Evolutionary conservation across 2,797 vertebrate genomes (phyloP).

Genomic region (Myotis planiceps): DNA sequence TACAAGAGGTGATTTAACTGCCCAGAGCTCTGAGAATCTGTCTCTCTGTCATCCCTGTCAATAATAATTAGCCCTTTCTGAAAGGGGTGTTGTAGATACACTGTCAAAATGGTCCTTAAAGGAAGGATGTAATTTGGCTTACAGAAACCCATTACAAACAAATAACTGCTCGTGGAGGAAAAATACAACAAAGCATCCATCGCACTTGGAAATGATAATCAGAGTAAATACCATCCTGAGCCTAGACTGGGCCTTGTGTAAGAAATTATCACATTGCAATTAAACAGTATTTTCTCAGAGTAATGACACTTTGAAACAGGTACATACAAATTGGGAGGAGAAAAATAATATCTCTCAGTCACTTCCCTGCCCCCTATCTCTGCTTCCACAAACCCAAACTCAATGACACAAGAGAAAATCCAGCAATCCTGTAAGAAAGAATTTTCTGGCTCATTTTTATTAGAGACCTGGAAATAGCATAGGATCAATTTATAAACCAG

Average conservation of each 20-base stretch:
- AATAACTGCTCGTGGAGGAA: slow-evolving; percentile 55
- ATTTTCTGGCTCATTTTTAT: slow-evolving; percentile 61
- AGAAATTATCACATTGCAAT: slow-evolving; percentile 56
- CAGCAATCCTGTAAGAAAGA: neutral
- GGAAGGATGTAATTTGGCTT: slow-evolving; percentile 70
- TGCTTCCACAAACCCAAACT: neutral
- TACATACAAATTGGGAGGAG: slow-evolving; percentile 48
- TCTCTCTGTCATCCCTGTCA: slow-evolving; percentile 59
- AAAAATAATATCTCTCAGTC: neutral
- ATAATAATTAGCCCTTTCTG: slow-evolving; percentile 77
- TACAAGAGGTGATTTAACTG: slow-evolving; percentile 49
- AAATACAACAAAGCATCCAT: slow-evolving; percentile 53
- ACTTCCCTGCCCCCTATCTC: neutral
- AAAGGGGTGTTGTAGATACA: slow-evolving; percentile 60
- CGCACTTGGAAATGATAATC: slow-evolving; percentile 49
- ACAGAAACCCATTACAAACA: slow-evolving; percentile 71
- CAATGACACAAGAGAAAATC: neutral
- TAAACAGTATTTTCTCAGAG: slow-evolving; percentile 55
- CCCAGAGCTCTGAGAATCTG: neutral
- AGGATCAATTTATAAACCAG: slow-evolving; percentile 71
- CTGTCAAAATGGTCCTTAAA: slow-evolving; percentile 67
- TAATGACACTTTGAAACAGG: slow-evolving; percentile 52
- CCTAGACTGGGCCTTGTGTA: neutral
- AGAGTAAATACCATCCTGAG: neutral
- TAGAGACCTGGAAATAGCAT: slow-evolving; percentile 70